Evolutionary conservation across 1,140 invertebrate species (phyloP), one percentile per base, ranked within the genome.

Genomic region (Drosophila suzukii): DNA sequence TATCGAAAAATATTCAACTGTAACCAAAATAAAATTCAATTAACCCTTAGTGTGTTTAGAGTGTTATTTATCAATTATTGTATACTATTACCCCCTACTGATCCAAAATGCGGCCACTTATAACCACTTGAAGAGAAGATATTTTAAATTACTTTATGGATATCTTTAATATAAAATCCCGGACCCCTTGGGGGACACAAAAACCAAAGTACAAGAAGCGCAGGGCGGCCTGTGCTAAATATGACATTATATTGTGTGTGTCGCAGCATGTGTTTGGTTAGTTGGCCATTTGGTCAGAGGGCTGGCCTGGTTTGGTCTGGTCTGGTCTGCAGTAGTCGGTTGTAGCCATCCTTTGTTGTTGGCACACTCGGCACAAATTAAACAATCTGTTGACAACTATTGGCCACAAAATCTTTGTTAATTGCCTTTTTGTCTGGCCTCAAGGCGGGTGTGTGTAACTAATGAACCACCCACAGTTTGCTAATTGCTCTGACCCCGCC

Each of bases 331-430:
- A 1, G 20, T 20, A 20, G 20, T 20, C 2, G 27, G 27, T 5
- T 27, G 5, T 5, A 34, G 13, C 39, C 27, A 38, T 17, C 43
- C 50, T 34, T 41, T 39, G 50, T 34, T 71, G 15, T n/a, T 41
- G 59, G 15, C 36, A 41, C 71, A 68, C 32, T 72, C 8, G 54
- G 70, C 67, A 61, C 70, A 75, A 78, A 78, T 77, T 77, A 78
- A 78, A 78, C 75, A 78, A 78, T 78, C 65, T 78, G 75, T 70
- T 78, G 75, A 78, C 75, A 78, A 71, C 75, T 78, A 78, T 78
- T 78, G 75, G 65, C 75, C 75, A 78, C 75, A 78, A 78, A 78
- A 78, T 78, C 75, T 78, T 78, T 78, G 75, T 78, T 78, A 78
- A 78, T 78, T 78, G 75, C 75, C 75, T 78, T 78, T 78, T 78